Base-by-base conservation (phyloP, 2,888 invertebrate species). In the Polymixis lichenea region DNA sequence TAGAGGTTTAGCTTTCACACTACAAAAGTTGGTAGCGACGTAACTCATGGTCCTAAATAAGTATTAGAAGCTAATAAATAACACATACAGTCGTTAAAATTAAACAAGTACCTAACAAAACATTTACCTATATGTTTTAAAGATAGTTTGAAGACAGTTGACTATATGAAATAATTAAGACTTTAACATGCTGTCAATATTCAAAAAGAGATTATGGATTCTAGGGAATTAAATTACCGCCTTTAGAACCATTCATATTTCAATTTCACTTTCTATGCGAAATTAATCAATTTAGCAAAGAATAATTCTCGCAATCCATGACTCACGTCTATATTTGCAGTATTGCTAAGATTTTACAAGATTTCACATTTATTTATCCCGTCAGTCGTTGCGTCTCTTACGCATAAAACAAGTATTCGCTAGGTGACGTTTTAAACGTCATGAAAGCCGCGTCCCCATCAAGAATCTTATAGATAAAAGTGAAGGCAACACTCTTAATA, bases 1-100 rank as follows among this genome's bases (percentile, higher is more conserved):
- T 87, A 68, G 66, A 72, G 78, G 79, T 74, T 87, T 87, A 87
- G 78, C 80, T 83, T 75, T 82, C 68, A 78, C 80, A 87, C 77
- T 82, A 75, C 77, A 71, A 81, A 84, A 84, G 77, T 82, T 86
- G 22, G 38, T 38, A 74, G 55, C 65, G 15, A 68, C 46, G 65
- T 67, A 69, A 71, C 56, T 55, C 43, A 17, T 28, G 72, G 74
- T 77, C 86, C 86, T 77, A 87, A 80, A 88, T 84, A 88, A 80
- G 79, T 83, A 82, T 77, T 82, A 75, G 53, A 83, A 82, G 75
- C 84, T 79, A 72, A 66, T 66, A 74, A n/a, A 84, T 80, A 86
- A 85, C 62, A 78, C n/a, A n/a, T n/a, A n/a, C 13, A 60, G 32
- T 38, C 11, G 9, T 51, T 56, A 65, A 17, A 64, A 65, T 68